These are phyloP conservation scores for Drosophila elegans DNA, from an alignment of 1,140 invertebrate species.

Conservation along the genomic window DNA sequence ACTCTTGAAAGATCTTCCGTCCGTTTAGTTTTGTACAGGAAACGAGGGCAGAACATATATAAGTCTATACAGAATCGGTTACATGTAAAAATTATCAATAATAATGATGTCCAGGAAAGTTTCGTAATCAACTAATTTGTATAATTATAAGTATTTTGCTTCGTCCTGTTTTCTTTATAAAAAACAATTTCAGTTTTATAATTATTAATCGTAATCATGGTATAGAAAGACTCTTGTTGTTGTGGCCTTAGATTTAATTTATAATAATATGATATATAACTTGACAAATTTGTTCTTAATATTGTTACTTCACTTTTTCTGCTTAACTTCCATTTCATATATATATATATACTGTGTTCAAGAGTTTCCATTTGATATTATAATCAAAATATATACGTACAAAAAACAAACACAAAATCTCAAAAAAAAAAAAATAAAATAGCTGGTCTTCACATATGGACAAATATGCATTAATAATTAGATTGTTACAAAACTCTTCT, in stretches of 20 bases:
- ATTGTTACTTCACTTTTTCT: conserved; percentile 9
- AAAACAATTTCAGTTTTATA: conserved; percentile 24
- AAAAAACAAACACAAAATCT: conserved; percentile 9
- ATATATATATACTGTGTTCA: conserved; percentile 42
- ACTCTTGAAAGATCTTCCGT: conserved; percentile 22
- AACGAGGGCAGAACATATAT: conserved; percentile 8
- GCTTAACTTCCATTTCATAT: background rate
- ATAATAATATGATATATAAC: conserved; percentile 41
- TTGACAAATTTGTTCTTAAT: conserved; percentile 46
- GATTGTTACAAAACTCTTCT: conserved; percentile 11
- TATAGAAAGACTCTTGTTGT: conserved; percentile 36
- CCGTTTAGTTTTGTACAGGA: conserved; percentile 35
- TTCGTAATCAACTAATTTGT: conserved; percentile 45
- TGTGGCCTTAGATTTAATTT: conserved; percentile 35
- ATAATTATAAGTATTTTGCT: conserved; percentile 35
- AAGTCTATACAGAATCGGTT: conserved; percentile 34
- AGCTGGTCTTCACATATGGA: conserved; percentile 3
- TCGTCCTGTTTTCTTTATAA: conserved; percentile 1
- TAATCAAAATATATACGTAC: conserved; percentile 38
- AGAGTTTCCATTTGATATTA: conserved; percentile 29
- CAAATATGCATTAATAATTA: conserved; percentile 13
- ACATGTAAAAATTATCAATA: conserved; percentile 38
- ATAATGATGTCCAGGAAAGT: conserved; percentile 46
- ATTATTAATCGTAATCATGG: conserved; percentile 25
- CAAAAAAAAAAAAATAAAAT: conserved; percentile 1